Conservation (phyloP, 2,888 invertebrate genomes). For the Lasioglossum pauxillum region DNA sequence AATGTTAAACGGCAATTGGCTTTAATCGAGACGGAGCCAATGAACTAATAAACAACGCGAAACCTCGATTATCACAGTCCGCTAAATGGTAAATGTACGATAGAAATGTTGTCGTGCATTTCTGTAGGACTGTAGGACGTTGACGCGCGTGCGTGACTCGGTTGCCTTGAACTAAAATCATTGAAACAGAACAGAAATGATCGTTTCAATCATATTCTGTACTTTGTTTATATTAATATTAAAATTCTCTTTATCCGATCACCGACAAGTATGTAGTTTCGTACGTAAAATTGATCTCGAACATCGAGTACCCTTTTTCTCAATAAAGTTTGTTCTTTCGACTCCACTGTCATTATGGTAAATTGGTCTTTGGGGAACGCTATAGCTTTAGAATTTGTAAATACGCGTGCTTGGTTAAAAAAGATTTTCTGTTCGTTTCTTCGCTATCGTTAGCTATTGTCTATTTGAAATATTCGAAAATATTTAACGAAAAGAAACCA, state of each 20-base stretch:
- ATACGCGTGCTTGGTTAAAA: too few relatives aligned
- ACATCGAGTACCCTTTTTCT: background rate
- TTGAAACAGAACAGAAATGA: slow-evolving; percentile 80
- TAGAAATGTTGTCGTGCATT: slow-evolving; percentile 48
- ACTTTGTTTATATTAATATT: slow-evolving; percentile 14
- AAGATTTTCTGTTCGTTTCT: too few relatives aligned
- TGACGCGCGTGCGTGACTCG: slow-evolving; percentile 61
- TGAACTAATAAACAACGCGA: background rate
- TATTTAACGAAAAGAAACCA: background rate
- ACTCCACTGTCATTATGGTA: too few relatives aligned
- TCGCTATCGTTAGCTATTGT: too few relatives aligned
- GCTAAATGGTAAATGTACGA: slow-evolving; percentile 17
- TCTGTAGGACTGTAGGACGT: slow-evolving; percentile 34
- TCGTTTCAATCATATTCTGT: slow-evolving; percentile 75
- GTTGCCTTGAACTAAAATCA: slow-evolving; percentile 83
- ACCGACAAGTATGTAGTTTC: background rate
- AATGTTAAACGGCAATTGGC: background rate
- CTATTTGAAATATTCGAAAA: background rate
- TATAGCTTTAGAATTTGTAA: too few relatives aligned
- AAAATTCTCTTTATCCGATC: background rate
- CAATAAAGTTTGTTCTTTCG: too few relatives aligned
- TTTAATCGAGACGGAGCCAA: background rate
- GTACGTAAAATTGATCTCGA: background rate
- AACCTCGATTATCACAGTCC: slow-evolving; percentile 3
- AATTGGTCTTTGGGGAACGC: too few relatives aligned